phyloP scores from a whole-genome alignment of 2,888 invertebrate species.

The Metalampra italica region DNA sequence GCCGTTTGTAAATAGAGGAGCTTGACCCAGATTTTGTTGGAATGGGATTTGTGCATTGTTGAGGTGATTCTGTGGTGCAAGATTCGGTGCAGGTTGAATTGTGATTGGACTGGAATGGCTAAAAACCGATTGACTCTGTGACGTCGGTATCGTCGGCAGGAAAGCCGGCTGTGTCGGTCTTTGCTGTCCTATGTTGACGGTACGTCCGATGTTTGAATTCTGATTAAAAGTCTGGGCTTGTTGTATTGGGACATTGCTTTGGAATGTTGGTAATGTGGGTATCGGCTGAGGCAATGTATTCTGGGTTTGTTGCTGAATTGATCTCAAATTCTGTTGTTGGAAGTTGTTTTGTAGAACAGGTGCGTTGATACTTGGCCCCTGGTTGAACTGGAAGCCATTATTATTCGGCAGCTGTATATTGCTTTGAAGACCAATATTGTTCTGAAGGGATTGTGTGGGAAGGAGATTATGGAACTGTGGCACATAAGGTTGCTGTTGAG shows the following conservation, averaged over 20 bases:
- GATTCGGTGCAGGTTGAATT: conserved; percentile 68
- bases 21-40: conserved; percentile 55
- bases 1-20: conserved; percentile 65
- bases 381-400: conserved; percentile 53
- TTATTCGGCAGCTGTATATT: conserved; percentile 37
- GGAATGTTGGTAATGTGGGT: conserved; percentile 57
- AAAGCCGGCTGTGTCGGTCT: conserved; percentile 62
- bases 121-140: conserved; percentile 48
- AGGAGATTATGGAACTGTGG: conserved; percentile 60
- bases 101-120: conserved; percentile 63
- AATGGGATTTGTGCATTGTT: conserved; percentile 62
- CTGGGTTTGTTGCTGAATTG: conserved; percentile 42
- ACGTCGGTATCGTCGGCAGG: conserved; percentile 53
- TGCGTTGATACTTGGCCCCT: conserved; percentile 37
- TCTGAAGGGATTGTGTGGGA: conserved; percentile 44
- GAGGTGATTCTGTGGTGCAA: conserved; percentile 52
- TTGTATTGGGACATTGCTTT: conserved; percentile 44
- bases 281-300: conserved; percentile 51
- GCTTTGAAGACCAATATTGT: conserved; percentile 33
- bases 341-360: conserved; percentile 44
- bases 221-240: conserved; percentile 48
- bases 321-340: conserved; percentile 44
- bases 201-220: conserved; percentile 36
- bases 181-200: conserved; percentile 54
- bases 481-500: conserved; percentile 53